Evolutionary conservation across 2,888 invertebrate genomes (phyloP).

Genomic region (Agonum fuliginosum): DNA sequence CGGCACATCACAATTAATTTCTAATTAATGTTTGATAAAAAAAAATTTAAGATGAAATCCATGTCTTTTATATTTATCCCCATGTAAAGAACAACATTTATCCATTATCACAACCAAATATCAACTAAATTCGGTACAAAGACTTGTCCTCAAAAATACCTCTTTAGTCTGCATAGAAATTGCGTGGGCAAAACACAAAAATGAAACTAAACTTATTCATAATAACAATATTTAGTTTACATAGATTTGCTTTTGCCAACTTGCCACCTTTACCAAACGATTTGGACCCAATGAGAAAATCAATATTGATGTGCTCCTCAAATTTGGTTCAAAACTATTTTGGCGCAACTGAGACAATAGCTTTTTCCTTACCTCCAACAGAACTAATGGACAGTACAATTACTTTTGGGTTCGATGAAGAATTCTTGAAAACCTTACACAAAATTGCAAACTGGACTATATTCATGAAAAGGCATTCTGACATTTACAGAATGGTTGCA

Average conservation of each 20-base stretch:
- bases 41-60: conserved; percentile 5
- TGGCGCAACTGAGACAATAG: conserved; percentile 8
- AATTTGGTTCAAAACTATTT: conserved; percentile 27
- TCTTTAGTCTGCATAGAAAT: background rate
- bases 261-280: background rate
- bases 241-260: background rate
- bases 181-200: background rate
- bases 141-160: background rate
- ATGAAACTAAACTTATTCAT: conserved; percentile 3
- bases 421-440: conserved; percentile 13
- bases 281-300: conserved; percentile 23
- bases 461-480: background rate
- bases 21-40: no score
- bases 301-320: background rate
- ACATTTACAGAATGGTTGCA: background rate
- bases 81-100: background rate
- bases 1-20: no score
- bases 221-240: background rate
- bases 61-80: background rate
- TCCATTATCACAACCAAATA: background rate
- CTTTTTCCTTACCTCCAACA: background rate
- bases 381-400: background rate
- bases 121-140: background rate
- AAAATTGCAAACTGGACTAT: conserved; percentile 24
- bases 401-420: conserved; percentile 4